These are phyloP conservation scores for Patiria pectinifera DNA, from an alignment of 53 echinoderm and acorn worm genomes.

Conservation along the genomic window DNA sequence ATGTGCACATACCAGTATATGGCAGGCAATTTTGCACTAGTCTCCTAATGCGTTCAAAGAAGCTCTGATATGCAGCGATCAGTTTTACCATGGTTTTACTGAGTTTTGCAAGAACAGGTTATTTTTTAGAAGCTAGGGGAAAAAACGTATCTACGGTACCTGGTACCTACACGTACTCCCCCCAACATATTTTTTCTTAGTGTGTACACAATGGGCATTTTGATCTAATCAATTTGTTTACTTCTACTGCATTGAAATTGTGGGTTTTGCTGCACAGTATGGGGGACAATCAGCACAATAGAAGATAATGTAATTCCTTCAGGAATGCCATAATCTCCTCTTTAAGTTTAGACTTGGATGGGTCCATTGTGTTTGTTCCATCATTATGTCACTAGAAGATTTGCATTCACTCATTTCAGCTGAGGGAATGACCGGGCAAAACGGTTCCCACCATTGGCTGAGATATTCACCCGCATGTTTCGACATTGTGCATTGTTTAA, in stretches of 20 bases:
- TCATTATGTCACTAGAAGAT: background rate
- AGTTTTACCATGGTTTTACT: too few relatives aligned
- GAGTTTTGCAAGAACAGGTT: too few relatives aligned
- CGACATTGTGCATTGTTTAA: too few relatives aligned
- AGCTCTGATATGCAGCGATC: too few relatives aligned
- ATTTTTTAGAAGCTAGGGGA: too few relatives aligned
- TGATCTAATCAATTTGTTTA: background rate
- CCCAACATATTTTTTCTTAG: background rate
- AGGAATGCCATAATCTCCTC: conserved; percentile 22
- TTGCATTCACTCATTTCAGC: conserved; percentile 3
- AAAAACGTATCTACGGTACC: too few relatives aligned
- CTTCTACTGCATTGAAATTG: background rate
- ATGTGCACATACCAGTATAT: too few relatives aligned
- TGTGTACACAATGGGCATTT: background rate
- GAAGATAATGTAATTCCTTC: conserved; percentile 17
- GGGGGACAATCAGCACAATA: background rate
- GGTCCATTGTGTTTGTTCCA: background rate
- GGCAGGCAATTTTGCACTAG: too few relatives aligned
- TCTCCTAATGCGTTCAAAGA: too few relatives aligned
- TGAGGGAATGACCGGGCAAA: background rate
- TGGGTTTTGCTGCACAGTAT: background rate
- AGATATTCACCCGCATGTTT: background rate
- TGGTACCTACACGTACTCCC: too few relatives aligned
- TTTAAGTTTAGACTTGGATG: background rate
- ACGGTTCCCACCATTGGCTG: background rate